Conservation (phyloP, 2,888 invertebrate genomes). For the Altica lythri region DNA sequence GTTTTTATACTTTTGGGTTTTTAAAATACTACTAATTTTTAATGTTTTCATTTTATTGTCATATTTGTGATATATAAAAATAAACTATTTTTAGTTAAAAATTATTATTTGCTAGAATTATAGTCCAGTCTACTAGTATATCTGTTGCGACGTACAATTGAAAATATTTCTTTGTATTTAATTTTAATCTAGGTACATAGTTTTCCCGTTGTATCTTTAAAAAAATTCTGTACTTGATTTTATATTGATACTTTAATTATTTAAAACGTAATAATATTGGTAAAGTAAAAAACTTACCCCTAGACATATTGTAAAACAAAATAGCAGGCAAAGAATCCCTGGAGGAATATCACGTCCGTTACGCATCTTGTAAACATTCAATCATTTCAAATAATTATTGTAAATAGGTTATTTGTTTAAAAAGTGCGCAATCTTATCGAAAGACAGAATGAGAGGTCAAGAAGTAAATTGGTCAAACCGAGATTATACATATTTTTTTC, state of each 20-base stretch:
- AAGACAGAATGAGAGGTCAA: constrained; percentile 35
- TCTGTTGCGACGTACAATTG: background rate
- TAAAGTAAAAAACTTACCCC: constrained; percentile 5
- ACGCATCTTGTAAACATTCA: background rate
- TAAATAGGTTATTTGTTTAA: constrained; percentile 13
- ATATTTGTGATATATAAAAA: no score
- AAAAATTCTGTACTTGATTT: no score
- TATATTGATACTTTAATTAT: no score
- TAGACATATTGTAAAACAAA: constrained; percentile 1
- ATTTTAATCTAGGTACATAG: no score
- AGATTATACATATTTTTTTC: constrained; percentile 31
- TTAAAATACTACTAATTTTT: no score
- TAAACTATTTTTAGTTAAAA: no score
- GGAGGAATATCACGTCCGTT: background rate
- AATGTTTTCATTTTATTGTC: no score
- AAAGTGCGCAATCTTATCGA: constrained; percentile 24
- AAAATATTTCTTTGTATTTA: background rate
- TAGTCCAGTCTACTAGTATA: background rate
- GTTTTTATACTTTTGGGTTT: no score
- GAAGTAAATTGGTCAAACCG: constrained; percentile 36
- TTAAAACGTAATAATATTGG: background rate
- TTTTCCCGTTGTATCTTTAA: no score
- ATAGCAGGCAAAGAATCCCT: background rate
- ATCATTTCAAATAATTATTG: background rate
- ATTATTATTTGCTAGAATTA: background rate